Percentiles rank a stretch among this genome's conserved stretches.
phyloP scores from a whole-genome alignment of 2,113 vertebrate genomes.

The Rhynchomys soricoides region DNA sequence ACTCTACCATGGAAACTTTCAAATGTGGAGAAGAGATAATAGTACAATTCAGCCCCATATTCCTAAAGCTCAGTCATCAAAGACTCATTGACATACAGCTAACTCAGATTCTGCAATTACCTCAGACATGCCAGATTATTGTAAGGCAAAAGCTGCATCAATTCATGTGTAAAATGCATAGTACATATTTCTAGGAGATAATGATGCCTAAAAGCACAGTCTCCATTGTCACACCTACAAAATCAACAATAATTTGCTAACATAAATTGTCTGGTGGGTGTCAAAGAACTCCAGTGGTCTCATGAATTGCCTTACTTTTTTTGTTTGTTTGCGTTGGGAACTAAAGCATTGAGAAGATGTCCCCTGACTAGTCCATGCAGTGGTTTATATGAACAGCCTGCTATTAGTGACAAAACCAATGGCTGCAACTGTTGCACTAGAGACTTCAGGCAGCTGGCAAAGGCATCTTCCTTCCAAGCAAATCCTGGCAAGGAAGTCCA shows the following conservation, averaged over 20 bases:
- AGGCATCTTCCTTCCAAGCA: constrained; percentile 59
- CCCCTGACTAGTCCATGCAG: not conserved
- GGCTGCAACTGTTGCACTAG: not conserved
- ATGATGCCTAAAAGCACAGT: not conserved
- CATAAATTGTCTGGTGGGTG: constrained; percentile 36
- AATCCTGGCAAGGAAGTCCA: constrained; percentile 40
- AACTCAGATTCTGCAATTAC: not conserved
- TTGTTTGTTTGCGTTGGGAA: constrained; percentile 26
- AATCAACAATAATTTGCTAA: constrained; percentile 42
- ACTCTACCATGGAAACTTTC: constrained; percentile 38
- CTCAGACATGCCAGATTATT: constrained; percentile 14
- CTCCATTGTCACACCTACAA: not conserved
- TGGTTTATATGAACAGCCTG: constrained; percentile 15
- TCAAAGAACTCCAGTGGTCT: not conserved
- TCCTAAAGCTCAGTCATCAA: not conserved
- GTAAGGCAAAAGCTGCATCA: not conserved
- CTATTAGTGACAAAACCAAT: not conserved
- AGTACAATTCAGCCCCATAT: not conserved
- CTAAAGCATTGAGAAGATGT: constrained; percentile 17
- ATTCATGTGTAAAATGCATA: constrained; percentile 34
- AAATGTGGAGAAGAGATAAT: not conserved
- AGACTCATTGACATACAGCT: not conserved
- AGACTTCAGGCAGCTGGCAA: constrained; percentile 30
- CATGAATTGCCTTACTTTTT: constrained; percentile 35
- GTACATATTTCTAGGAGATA: constrained; percentile 9